Evolutionary conservation across 2,113 vertebrate species (phyloP).

Genomic region (Nasalis larvatus): DNA sequence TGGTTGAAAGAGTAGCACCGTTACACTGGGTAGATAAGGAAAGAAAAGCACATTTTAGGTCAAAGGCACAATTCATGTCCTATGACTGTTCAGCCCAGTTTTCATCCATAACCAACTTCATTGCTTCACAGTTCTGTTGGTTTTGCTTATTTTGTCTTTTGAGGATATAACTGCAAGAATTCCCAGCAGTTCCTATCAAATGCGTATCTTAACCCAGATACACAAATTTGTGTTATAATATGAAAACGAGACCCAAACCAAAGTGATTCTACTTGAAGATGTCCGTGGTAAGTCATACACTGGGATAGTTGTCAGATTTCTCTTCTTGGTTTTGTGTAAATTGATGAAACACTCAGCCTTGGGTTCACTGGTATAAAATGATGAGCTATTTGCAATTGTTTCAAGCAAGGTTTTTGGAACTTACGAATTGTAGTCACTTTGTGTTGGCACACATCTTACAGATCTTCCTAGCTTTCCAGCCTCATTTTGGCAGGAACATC

Average conservation of each 20-base stretch:
- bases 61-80: neutral
- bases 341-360: neutral
- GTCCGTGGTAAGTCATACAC: neutral
- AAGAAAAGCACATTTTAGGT: neutral
- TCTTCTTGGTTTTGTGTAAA: neutral
- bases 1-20: neutral
- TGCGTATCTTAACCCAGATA: neutral
- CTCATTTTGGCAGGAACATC: constrained; percentile 30
- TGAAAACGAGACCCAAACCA: neutral
- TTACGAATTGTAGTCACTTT: neutral
- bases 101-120: neutral
- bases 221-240: neutral
- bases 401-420: neutral
- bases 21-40: neutral
- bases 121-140: neutral
- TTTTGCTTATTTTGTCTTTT: neutral
- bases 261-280: neutral
- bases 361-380: neutral
- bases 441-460: neutral
- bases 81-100: neutral
- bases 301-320: neutral
- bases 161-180: neutral
- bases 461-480: neutral
- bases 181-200: neutral
- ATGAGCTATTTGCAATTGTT: neutral